Evolutionary conservation across 2,113 vertebrate species (phyloP).

Genomic region (Nansenia antarctica): DNA sequence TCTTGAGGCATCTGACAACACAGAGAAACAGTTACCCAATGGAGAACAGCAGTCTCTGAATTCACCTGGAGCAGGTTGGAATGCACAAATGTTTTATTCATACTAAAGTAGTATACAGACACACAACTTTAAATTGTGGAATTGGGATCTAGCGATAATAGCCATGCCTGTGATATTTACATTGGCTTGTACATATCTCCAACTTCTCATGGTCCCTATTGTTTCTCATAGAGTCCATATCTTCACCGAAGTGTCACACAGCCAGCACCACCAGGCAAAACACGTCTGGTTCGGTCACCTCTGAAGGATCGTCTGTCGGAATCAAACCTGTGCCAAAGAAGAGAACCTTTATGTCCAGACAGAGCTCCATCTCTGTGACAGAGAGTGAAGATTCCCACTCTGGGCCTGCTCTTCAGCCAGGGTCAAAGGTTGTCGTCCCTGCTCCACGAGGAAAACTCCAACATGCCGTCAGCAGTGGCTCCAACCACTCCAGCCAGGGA

Average conservation of each 20-base stretch:
- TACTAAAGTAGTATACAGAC: background rate
- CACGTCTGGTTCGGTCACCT: slow-evolving; percentile 42
- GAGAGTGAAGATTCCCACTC: slow-evolving; percentile 54
- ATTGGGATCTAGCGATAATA: background rate
- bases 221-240: slow-evolving; percentile 67
- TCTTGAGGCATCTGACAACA: slow-evolving; percentile 61
- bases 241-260: slow-evolving; percentile 55
- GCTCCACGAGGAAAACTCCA: slow-evolving; percentile 77
- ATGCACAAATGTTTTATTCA: background rate
- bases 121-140: background rate
- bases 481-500: slow-evolving; percentile 73
- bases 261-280: slow-evolving; percentile 53
- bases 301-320: slow-evolving; percentile 45
- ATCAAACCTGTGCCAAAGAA: slow-evolving; percentile 86
- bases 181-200: background rate
- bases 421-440: slow-evolving; percentile 51
- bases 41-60: slow-evolving; percentile 51
- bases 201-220: background rate
- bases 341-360: slow-evolving; percentile 79
- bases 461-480: slow-evolving; percentile 78
- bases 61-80: slow-evolving; percentile 73
- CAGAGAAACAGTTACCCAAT: slow-evolving; percentile 44
- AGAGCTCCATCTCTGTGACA: slow-evolving; percentile 27
- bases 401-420: slow-evolving; percentile 32
- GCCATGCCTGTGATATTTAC: background rate